Evolutionary conservation across 2,888 invertebrate species (phyloP), one percentile per base, ranked within the genome.

Genomic region (Amblyjoppa fuscipennis): DNA sequence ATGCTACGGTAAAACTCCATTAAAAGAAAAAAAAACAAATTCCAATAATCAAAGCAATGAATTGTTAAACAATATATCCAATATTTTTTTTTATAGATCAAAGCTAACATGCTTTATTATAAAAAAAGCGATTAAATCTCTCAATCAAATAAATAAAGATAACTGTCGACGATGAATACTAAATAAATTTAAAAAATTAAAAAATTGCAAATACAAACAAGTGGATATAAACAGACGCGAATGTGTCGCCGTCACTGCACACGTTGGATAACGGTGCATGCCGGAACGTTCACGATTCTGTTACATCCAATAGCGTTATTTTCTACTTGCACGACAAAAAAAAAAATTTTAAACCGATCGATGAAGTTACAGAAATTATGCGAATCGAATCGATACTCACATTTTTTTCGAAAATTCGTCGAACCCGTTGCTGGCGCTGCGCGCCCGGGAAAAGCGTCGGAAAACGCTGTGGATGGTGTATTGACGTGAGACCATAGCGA

Each of bases 401-500:
- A 90, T 91, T 88, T 89, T 85, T 88, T 87, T 41, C 86, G 70
- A 41, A 86, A 87, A 83, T 84, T 79, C 76, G 68, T 68, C 66
- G 83, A 69, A 64, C 61, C 84, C 84, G 79, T 56, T 84, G 61
- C 71, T 83, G 80, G 85, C 61, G 81, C 83, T 84, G 81, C 84
- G 81, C 82, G 80, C 83, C 86, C 84, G 87, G 85, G 85, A 88
- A 88, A 83, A 87, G 75, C 77, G 84, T 82, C 69, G 87, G 87
- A 86, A 82, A 87, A 87, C 77, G 77, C 88, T 86, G 87, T 84
- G 83, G 71, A 78, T 61, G 84, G 86, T 87, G 87, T 88, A 90
- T 89, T 88, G 91, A 89, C 90, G 89, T 88, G 89, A 86, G 87
- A 88, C 85, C 89, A 90, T 89, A 86, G 88, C 85, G 90, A 91